These are phyloP conservation scores for Oceanodroma leucorhoa DNA, from an alignment of 2,797 vertebrate genomes.

Conservation along the genomic window DNA sequence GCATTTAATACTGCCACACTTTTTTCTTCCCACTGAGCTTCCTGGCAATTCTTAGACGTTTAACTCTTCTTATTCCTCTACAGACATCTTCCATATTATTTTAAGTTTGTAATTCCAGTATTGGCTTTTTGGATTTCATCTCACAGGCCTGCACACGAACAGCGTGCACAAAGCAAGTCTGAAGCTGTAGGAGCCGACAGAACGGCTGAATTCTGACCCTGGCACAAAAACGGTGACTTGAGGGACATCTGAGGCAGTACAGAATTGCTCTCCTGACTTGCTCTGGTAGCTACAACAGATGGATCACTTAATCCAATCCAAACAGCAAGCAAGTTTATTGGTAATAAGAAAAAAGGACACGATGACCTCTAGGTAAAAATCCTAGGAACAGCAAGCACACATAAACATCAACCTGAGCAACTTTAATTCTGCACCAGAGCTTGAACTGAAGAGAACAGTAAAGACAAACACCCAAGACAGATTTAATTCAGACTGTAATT, in stretches of 20 bases:
- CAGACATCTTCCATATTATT: neutral
- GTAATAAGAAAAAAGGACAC: conserved; percentile 51
- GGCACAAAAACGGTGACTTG: neutral
- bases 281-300: conserved; percentile 44
- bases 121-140: neutral
- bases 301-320: conserved; percentile 15
- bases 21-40: neutral
- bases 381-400: conserved; percentile 52
- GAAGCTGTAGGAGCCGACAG: neutral
- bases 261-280: neutral
- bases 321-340: neutral
- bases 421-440: conserved; percentile 11
- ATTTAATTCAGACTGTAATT: conserved; percentile 6
- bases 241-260: neutral
- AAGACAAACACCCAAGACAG: conserved; percentile 27
- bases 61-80: neutral
- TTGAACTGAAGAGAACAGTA: neutral
- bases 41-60: neutral
- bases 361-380: conserved; percentile 60
- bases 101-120: neutral
- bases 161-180: neutral
- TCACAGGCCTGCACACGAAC: neutral
- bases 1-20: neutral
- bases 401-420: conserved; percentile 48
- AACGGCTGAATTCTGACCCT: neutral